Evolutionary conservation across 2,797 vertebrate species (phyloP).

Genomic region (Megalops cyprinoides): DNA sequence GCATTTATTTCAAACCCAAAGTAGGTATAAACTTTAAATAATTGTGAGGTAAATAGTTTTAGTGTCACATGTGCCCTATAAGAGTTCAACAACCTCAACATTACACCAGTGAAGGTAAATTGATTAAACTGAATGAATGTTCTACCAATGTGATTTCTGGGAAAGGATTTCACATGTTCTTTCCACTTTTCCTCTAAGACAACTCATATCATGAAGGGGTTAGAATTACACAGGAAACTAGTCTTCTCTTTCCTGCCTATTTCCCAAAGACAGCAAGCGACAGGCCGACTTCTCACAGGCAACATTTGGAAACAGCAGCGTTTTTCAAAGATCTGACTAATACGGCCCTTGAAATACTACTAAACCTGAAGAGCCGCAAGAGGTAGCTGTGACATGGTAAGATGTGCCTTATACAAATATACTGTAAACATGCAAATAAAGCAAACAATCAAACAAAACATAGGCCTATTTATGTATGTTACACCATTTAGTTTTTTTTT

Average conservation of each 20-base stretch:
- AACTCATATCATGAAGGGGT: neutral
- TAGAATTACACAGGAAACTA: neutral
- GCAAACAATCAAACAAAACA: too few species aligned
- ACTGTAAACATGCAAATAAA: too few species aligned
- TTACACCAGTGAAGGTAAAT: neutral
- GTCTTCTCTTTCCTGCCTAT: neutral
- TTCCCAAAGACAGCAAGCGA: neutral
- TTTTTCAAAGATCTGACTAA: neutral
- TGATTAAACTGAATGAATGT: neutral
- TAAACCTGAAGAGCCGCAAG: too few species aligned
- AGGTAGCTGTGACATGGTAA: too few species aligned
- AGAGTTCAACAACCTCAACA: neutral
- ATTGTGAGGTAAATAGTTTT: neutral
- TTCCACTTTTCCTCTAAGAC: neutral
- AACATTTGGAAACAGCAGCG: neutral
- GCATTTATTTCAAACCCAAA: too few species aligned
- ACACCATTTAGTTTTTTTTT: too few species aligned
- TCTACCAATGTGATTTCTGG: neutral
- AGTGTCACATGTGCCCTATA: neutral
- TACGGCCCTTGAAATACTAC: too few species aligned
- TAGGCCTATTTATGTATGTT: too few species aligned
- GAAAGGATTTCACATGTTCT: neutral
- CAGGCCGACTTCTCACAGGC: neutral
- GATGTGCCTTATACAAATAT: too few species aligned
- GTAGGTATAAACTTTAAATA: too few species aligned